Evolutionary conservation across 2,888 invertebrate species (phyloP), one percentile per base, ranked within the genome.

Genomic region (Brachyopa scutellaris): DNA sequence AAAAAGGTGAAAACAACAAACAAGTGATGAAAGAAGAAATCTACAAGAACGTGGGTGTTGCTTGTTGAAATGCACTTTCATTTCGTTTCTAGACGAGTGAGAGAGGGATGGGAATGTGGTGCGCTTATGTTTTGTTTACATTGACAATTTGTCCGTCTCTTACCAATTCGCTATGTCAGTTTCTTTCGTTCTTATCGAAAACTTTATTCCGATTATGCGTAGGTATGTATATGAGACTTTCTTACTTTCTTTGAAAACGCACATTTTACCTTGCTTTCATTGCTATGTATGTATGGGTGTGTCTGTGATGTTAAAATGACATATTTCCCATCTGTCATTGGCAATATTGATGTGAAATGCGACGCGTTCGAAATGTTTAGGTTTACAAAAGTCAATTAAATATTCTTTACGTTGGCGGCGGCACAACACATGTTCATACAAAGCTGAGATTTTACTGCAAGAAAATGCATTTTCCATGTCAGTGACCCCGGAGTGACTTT

Each of bases 381-480:
- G 57, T 11, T 59, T 19, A 77, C 45, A 29, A 70, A 51, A 59
- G 53, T 67, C 67, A 47, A 73, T 26, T 45, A 61, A 67, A 55
- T 38, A 73, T 38, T 45, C 47, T 33, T 79, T 33, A 47, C 61
- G 47, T 57, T 67, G 57, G 31, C 17, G 53, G 15, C 29, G 36
- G 19, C 31, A 49, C 38, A 17, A 42, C 51, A 45, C 70, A 78
- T 6, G 6, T 26, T 26, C 57, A 64, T 57, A 57, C 19, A 33
- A 38, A 17, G 66, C 23, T 26, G 49, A 53, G 73, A 79, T 69
- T 74, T 6, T 62, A 45, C 53, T 70, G 31, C 29, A 45, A 64
- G 70, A 77, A 82, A 77, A 82, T 77, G 66, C 70, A 82, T 82
- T 82, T 77, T 82, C 49, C 77, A 77, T 72, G 82, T 82, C 82